These are phyloP conservation scores for Plumapathes pennacea DNA, from an alignment of 92 coral and sea anemone species.

Conservation along the genomic window DNA sequence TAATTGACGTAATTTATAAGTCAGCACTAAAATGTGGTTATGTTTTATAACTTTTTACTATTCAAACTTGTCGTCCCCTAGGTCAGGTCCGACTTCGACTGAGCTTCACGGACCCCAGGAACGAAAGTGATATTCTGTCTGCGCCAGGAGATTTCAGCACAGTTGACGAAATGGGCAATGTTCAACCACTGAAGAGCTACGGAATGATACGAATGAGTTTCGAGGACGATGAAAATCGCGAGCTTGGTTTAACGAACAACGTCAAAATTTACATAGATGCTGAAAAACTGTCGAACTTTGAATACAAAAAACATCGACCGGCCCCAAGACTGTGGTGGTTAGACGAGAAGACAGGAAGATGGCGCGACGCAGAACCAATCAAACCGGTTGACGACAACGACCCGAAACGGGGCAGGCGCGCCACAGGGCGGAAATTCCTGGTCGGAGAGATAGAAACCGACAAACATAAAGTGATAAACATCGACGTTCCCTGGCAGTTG, in stretches of 20 bases:
- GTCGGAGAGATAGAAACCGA: constrained; percentile 18
- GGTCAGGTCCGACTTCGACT: constrained; percentile 43
- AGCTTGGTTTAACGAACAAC: constrained; percentile 19
- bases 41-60: no score
- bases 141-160: constrained; percentile 71
- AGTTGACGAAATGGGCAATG: constrained; percentile 43
- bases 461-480: constrained; percentile 1
- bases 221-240: constrained; percentile 31
- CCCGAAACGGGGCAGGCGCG: neutral
- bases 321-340: constrained; percentile 22
- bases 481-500: constrained; percentile 4
- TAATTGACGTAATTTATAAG: no score
- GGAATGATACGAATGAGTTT: constrained; percentile 55
- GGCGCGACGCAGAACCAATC: constrained; percentile 18
- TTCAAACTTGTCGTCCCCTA: no score
- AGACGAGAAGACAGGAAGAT: constrained; percentile 10
- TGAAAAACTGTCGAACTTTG: neutral
- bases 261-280: constrained; percentile 1
- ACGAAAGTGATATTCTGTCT: constrained; percentile 40
- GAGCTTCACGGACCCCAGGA: constrained; percentile 53
- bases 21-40: no score
- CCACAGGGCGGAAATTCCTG: neutral
- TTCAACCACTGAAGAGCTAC: constrained; percentile 50
- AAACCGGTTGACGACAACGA: neutral
- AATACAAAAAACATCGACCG: no score